Evolutionary conservation across 2,888 invertebrate species (phyloP).

Genomic region (Drosophila anomalata): DNA sequence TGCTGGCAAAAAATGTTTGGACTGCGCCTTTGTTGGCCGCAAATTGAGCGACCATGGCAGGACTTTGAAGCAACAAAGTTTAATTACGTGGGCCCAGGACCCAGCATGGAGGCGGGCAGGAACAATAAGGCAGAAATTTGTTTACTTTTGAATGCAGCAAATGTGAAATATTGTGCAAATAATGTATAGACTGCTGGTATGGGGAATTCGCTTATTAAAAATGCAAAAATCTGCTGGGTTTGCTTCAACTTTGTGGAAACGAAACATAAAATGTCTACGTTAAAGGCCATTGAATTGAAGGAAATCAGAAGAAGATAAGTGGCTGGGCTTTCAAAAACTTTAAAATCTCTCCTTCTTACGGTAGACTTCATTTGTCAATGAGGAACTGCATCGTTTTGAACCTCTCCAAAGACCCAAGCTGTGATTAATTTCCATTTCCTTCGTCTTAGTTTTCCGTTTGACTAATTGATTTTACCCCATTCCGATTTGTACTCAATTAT

Average conservation of each 20-base stretch:
- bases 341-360: background rate
- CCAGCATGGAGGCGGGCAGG: constrained; percentile 19
- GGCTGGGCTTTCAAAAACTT: background rate
- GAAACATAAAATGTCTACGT: constrained; percentile 16
- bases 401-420: background rate
- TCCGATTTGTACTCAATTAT: constrained; percentile 16
- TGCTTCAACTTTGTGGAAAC: constrained; percentile 10
- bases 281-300: constrained; percentile 7
- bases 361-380: background rate
- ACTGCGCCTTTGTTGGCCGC: constrained; percentile 69
- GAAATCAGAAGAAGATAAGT: background rate
- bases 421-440: constrained; percentile 6
- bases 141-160: constrained; percentile 57
- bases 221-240: constrained; percentile 32
- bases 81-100: constrained; percentile 60
- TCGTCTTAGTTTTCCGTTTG: background rate
- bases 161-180: constrained; percentile 64
- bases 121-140: constrained; percentile 54
- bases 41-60: constrained; percentile 71
- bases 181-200: constrained; percentile 39
- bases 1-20: constrained; percentile 67
- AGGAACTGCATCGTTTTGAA: background rate
- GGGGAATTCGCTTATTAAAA: constrained; percentile 42
- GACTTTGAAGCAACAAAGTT: constrained; percentile 76
- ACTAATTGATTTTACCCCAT: constrained; percentile 22